Evolutionary conservation across 2,113 vertebrate genomes (phyloP).

Genomic region (Onychostruthus taczanowskii): DNA sequence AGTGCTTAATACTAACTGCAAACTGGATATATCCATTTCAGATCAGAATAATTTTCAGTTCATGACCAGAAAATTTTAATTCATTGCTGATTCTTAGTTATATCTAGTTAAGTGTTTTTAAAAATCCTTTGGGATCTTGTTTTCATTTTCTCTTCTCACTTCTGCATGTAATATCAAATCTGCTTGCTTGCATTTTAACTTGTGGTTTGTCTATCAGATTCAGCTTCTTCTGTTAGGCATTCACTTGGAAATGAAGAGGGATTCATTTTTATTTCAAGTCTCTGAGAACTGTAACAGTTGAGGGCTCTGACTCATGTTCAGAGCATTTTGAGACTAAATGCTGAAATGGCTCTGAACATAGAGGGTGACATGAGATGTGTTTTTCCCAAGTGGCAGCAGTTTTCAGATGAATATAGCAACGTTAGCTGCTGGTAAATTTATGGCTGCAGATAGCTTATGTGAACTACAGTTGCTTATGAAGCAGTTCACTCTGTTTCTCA

Average conservation of each 20-base stretch:
- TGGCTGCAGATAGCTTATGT: conserved; percentile 15
- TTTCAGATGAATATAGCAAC: background rate
- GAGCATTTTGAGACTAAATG: conserved; percentile 14
- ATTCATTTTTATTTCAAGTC: conserved; percentile 28
- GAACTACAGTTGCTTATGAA: conserved; percentile 30
- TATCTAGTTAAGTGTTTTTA: background rate
- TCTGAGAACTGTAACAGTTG: background rate
- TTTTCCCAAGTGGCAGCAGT: background rate
- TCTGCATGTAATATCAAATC: background rate
- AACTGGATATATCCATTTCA: background rate
- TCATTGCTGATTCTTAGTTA: background rate
- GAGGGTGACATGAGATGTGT: background rate
- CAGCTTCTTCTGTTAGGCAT: background rate
- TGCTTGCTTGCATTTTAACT: background rate
- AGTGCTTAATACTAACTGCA: background rate
- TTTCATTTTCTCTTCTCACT: background rate
- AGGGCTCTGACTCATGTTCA: conserved; percentile 34
- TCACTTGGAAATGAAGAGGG: background rate
- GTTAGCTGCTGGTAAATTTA: conserved; percentile 29
- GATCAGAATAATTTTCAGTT: background rate
- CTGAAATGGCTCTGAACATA: conserved; percentile 4
- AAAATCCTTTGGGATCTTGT: background rate
- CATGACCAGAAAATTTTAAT: background rate
- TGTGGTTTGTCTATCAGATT: background rate
- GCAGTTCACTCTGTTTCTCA: conserved; percentile 15